Conservation (phyloP, 2,113 vertebrate species). For the Pipra filicauda region DNA sequence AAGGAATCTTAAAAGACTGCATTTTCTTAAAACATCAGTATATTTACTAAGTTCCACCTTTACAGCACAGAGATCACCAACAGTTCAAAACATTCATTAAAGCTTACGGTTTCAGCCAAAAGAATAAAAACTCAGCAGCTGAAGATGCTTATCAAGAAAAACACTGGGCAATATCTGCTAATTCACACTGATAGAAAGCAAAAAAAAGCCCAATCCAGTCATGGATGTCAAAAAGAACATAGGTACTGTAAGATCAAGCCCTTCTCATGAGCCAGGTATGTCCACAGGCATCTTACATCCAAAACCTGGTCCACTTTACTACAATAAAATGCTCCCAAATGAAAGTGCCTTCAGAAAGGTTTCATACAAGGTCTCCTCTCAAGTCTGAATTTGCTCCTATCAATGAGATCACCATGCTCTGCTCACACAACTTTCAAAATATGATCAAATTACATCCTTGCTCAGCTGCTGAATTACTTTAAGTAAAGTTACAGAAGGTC, state of each 20-base stretch:
- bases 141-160: neutral
- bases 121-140: neutral
- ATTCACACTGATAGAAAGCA: neutral
- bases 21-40: neutral
- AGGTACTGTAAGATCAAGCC: neutral
- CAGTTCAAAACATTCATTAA: neutral
- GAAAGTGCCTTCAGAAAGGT: neutral
- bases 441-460: neutral
- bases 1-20: neutral
- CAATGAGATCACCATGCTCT: neutral
- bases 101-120: neutral
- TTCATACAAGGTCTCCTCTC: neutral
- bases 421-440: slow-evolving; percentile 8
- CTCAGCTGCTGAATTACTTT: slow-evolving; percentile 12
- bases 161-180: neutral
- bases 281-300: neutral
- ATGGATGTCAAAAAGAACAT: neutral
- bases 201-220: fast-evolving
- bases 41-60: neutral
- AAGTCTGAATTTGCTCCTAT: neutral
- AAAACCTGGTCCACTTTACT: neutral
- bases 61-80: neutral
- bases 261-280: neutral
- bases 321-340: neutral
- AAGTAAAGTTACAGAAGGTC: neutral